Evolutionary conservation across 2,113 vertebrate genomes (phyloP).

Genomic region (Danionella cerebrum): DNA sequence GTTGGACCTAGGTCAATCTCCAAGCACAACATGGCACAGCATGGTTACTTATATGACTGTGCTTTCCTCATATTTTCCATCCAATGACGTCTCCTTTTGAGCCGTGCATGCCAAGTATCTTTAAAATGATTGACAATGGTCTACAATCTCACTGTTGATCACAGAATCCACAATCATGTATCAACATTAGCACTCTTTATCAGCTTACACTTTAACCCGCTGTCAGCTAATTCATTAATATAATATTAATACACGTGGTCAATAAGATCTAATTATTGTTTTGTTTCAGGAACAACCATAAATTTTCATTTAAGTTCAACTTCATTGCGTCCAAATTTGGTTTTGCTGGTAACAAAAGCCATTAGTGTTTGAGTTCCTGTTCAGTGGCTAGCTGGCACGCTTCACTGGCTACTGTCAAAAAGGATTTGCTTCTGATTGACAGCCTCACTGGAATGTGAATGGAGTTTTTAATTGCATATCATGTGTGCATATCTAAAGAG

Average conservation of each 20-base stretch:
- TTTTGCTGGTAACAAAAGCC: conserved; percentile 75
- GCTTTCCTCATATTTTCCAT: not conserved
- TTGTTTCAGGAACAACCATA: conserved; percentile 43
- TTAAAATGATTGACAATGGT: not conserved
- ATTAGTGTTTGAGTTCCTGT: conserved; percentile 81
- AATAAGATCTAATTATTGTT: conserved; percentile 13
- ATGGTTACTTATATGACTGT: not conserved
- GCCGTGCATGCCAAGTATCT: not conserved
- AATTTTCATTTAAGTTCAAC: conserved; percentile 66
- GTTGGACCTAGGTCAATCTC: conserved; percentile 9
- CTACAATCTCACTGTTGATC: too few species aligned
- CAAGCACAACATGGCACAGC: not conserved
- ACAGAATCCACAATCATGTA: too few species aligned
- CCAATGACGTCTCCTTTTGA: not conserved
- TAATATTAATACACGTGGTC: conserved; percentile 55
- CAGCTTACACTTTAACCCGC: too few species aligned
- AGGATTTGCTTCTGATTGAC: conserved; percentile 78
- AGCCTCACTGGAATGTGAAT: conserved; percentile 74
- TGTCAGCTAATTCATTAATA: conserved; percentile 44
- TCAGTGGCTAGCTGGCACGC: conserved; percentile 71
- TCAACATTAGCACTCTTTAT: too few species aligned
- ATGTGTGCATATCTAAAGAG: conserved; percentile 74
- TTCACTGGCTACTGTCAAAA: conserved; percentile 78
- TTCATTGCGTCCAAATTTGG: conserved; percentile 60
- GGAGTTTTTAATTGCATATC: conserved; percentile 82